Percentiles rank a stretch among this genome's conserved stretches.
phyloP scores from a whole-genome alignment of 2,797 vertebrate genomes.

The Scolopax rusticola region DNA sequence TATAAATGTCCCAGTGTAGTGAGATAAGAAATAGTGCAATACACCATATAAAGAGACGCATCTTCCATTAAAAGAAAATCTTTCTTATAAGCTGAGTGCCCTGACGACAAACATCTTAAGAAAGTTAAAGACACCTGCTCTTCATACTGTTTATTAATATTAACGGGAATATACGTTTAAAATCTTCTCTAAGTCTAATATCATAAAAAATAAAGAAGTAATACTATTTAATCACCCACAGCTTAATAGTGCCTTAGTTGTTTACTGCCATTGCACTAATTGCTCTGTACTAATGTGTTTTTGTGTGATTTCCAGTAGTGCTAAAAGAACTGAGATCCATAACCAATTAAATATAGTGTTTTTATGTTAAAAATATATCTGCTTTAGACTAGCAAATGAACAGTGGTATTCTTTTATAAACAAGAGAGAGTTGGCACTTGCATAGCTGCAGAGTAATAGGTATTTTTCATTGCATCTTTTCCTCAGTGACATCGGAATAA shows the following conservation, averaged over 20 bases:
- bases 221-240: conserved; percentile 87
- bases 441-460: conserved; percentile 68
- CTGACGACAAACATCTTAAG: conserved; percentile 57
- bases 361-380: conserved; percentile 86
- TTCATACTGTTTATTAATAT: conserved; percentile 69
- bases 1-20: conserved; percentile 72
- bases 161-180: conserved; percentile 71
- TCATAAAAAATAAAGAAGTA: conserved; percentile 84
- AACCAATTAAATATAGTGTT: conserved; percentile 86
- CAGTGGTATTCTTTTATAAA: conserved; percentile 73
- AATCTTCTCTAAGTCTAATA: conserved; percentile 78
- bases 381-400: conserved; percentile 72
- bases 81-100: conserved; percentile 48
- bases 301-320: conserved; percentile 86
- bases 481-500: conserved; percentile 72
- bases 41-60: conserved; percentile 44
- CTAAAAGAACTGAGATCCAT: conserved; percentile 85
- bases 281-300: conserved; percentile 86
- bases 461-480: conserved; percentile 74
- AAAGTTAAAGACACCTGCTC: conserved; percentile 77
- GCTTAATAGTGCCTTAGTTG: conserved; percentile 85
- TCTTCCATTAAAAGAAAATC: conserved; percentile 34
- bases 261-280: conserved; percentile 84
- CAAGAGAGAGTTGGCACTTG: conserved; percentile 66
- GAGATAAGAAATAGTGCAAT: conserved; percentile 69